Evolutionary conservation across 92 coral and sea anemone genomes (phyloP), one percentile per base, ranked within the genome.

Genomic region (Epizoanthus fatuus): DNA sequence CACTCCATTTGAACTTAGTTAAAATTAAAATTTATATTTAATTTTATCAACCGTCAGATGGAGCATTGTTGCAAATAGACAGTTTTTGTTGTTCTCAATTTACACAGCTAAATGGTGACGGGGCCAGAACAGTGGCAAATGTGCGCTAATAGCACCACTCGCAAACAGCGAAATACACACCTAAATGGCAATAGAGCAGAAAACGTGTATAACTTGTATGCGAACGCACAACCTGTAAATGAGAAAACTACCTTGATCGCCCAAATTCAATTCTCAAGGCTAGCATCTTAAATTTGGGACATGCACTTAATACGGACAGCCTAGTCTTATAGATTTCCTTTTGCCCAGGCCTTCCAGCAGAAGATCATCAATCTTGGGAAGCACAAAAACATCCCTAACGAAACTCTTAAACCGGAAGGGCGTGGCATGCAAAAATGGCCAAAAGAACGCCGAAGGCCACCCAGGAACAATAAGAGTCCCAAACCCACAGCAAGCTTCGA

Each of bases 371-470:
- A 72, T 57, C 63, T 45, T 10, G 13, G 88, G 60, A 5, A 84
- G 54, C 6, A 13, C 17, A 40, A 56, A 55, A 7, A 67, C 57
- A 12, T 14, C 55, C 44, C 39, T 84, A 56, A 72, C 71, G 29
- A 37, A 72, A 2, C 15, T 9, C 39, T 25, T 35, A 19, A 84
- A 72, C 53, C 4, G 0, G 39, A 5, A 5, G 2, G 69, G 55
- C 4, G 63, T 25, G 39, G 45, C 19, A 84, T 13, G 71, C 55
- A 73, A 73, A 35, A 64, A 55, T 2, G 82, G 82, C 70, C 70
- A 84, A 58, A 72, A 84, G 12, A 54, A 1, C 17, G 82, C 72
- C 9, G 88, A 84, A 19, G 65, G 87, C 81, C 80, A 83, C 32
- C 70, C 81, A 2, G 70, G 81, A 56, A 83, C 42, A 40, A 83